Evolutionary conservation across 2,888 invertebrate genomes (phyloP).

Genomic region (Nebria salina): DNA sequence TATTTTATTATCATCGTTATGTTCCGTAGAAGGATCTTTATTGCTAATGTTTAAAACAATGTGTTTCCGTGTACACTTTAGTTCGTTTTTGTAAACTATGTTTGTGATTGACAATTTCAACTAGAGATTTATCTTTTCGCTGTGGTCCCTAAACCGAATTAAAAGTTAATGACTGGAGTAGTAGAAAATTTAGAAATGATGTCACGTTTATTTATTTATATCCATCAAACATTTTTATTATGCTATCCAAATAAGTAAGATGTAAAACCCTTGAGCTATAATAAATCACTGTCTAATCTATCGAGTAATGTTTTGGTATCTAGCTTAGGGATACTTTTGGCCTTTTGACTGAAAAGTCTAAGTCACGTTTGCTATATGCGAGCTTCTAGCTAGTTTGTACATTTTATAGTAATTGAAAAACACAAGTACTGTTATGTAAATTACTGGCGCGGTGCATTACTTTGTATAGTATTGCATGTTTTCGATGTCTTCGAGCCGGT

Average conservation of each 20-base stretch:
- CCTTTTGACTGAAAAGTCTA: not conserved
- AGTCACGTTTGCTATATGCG: not conserved
- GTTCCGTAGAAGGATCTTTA: not conserved
- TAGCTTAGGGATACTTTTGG: not conserved
- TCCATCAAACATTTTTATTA: too few relatives aligned
- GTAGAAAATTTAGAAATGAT: too few relatives aligned
- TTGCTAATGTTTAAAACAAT: not conserved
- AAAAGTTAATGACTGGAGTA: too few relatives aligned
- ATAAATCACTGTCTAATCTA: not conserved
- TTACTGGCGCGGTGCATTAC: slow-evolving; percentile 22
- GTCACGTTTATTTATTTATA: too few relatives aligned
- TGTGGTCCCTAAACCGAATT: too few relatives aligned
- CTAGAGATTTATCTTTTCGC: not conserved
- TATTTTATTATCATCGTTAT: not conserved
- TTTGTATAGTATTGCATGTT: slow-evolving; percentile 14
- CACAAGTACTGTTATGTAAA: slow-evolving; percentile 33
- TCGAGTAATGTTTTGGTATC: not conserved
- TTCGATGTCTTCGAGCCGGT: slow-evolving; percentile 20
- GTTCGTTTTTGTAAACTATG: not conserved
- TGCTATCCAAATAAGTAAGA: not conserved
- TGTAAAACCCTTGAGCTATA: not conserved
- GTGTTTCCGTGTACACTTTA: not conserved
- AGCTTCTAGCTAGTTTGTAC: not conserved
- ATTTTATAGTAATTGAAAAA: slow-evolving; percentile 28
- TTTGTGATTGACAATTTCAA: not conserved